Conservation (phyloP, 1,140 invertebrate species). For the Drosophila watanabei region DNA sequence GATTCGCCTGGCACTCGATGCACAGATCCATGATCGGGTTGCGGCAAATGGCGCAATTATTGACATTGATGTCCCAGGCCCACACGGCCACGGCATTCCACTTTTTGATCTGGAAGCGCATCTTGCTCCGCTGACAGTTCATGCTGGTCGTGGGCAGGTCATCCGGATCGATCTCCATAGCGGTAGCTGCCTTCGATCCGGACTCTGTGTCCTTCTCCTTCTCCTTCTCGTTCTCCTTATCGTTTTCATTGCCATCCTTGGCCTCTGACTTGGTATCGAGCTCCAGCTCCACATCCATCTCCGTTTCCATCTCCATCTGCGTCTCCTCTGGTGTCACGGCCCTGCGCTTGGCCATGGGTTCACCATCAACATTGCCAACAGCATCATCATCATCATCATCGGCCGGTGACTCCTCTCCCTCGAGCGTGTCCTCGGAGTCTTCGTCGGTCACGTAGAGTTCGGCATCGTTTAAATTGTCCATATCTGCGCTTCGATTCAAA, state of each 20-base stretch:
- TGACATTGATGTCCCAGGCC: constrained; percentile 32
- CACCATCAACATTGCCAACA: neutral
- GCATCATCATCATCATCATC: neutral
- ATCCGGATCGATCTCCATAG: neutral
- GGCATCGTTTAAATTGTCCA: neutral
- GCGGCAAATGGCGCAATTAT: constrained; percentile 40
- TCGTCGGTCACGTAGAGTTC: neutral
- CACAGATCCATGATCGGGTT: constrained; percentile 38
- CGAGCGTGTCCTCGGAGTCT: neutral
- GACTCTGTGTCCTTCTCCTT: too few species aligned
- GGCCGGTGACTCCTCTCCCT: neutral
- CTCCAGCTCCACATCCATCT: neutral
- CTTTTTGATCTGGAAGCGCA: constrained; percentile 24
- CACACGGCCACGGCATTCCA: constrained; percentile 39
- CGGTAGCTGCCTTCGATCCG: neutral
- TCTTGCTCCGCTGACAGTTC: constrained; percentile 5
- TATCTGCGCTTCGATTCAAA: neutral
- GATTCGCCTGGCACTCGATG: constrained; percentile 43
- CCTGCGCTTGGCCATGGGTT: neutral
- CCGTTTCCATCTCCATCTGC: too few species aligned
- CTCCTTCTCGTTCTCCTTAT: neutral
- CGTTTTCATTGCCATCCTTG: neutral
- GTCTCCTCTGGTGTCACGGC: too few species aligned
- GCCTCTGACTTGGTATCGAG: neutral
- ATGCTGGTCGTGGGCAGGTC: constrained; percentile 25